These are phyloP conservation scores for Halocynthia aurantium DNA, from an alignment of 23 tunicate genomes.

Conservation along the genomic window DNA sequence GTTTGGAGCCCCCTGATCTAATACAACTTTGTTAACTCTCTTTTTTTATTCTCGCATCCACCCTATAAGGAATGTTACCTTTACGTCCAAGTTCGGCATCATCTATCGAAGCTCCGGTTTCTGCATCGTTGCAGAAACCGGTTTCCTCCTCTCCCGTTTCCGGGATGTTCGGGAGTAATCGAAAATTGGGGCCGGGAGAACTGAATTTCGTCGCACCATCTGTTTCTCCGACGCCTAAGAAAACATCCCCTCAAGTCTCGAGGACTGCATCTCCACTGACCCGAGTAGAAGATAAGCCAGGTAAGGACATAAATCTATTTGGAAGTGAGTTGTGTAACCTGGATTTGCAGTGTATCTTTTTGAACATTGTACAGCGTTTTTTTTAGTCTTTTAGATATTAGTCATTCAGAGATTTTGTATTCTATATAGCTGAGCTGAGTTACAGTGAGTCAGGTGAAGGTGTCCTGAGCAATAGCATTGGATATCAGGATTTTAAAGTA, in stretches of 20 bases:
- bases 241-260: slow-evolving; percentile 4
- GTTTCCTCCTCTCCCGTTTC: slow-evolving; percentile 8
- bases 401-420: too few species aligned
- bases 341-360: too few species aligned
- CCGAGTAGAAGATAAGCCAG: not conserved
- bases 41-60: too few species aligned
- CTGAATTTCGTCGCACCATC: slow-evolving; percentile 7
- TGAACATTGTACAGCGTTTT: too few species aligned
- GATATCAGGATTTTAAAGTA: too few species aligned
- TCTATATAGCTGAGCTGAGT: too few species aligned
- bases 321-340: not conserved
- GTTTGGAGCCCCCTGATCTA: too few species aligned
- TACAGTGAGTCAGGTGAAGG: too few species aligned
- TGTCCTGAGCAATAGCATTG: too few species aligned
- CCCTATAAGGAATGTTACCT: not conserved
- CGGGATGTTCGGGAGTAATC: not conserved
- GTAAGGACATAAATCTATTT: not conserved
- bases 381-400: too few species aligned
- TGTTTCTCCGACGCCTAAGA: slow-evolving; percentile 13
- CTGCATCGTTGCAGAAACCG: slow-evolving; percentile 1
- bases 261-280: slow-evolving; percentile 4
- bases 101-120: slow-evolving; percentile 5
- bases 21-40: too few species aligned
- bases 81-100: slow-evolving; percentile 19
- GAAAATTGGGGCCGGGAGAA: not conserved